Conservation (phyloP, 2,113 vertebrate genomes). For the Rhagologus leucostigma region DNA sequence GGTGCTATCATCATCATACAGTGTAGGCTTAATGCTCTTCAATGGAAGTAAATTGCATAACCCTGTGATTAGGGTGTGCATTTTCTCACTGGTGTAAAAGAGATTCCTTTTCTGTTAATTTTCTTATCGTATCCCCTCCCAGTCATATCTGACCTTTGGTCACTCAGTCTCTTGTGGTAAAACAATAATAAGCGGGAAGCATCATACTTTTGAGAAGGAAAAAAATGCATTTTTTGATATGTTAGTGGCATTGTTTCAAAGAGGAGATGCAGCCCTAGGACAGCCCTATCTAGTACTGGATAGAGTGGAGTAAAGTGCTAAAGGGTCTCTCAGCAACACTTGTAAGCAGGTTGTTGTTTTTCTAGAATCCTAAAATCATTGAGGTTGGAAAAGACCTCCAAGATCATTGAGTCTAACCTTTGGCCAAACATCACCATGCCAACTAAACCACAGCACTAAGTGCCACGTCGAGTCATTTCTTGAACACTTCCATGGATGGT, state of each 20-base stretch:
- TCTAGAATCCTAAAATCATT: background rate
- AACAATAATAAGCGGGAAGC: background rate
- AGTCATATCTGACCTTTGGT: background rate
- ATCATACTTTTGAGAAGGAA: background rate
- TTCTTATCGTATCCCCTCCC: accelerated
- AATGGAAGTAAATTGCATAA: background rate
- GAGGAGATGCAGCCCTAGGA: background rate
- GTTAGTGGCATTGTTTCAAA: background rate
- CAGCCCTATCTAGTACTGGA: background rate
- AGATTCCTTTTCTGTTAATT: background rate
- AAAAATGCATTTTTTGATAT: accelerated
- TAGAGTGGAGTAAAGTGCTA: background rate
- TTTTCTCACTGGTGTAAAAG: background rate
- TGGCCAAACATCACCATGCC: background rate
- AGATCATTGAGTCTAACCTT: background rate
- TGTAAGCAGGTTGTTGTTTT: background rate
- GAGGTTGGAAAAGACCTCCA: background rate
- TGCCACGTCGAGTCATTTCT: background rate
- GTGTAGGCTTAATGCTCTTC: background rate
- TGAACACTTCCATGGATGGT: background rate
- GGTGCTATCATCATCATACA: background rate
- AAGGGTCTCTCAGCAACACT: background rate
- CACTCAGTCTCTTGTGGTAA: background rate
- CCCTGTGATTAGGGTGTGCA: background rate
- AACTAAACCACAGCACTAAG: background rate